Conservation (phyloP, 2,888 invertebrate genomes). For the Brenthis ino region DNA sequence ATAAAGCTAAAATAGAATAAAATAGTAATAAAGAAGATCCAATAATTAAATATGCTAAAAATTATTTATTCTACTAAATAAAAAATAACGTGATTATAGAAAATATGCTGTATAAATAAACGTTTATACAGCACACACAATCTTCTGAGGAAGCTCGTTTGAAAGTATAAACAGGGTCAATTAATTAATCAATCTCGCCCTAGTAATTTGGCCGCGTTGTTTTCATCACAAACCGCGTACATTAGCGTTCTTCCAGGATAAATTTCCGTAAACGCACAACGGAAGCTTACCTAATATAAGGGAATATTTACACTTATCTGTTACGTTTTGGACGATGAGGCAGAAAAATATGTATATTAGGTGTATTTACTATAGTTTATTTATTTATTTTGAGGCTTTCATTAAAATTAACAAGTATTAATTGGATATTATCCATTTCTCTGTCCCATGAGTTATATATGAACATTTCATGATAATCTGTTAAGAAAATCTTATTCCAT, state of each 20-base stretch:
- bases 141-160: conserved; percentile 7
- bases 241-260: conserved; percentile 62
- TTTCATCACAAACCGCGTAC: conserved; percentile 45
- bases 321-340: neutral
- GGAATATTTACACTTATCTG: neutral
- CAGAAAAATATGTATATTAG: too few species aligned
- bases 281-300: conserved; percentile 20
- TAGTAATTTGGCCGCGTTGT: conserved; percentile 47
- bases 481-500: too few species aligned
- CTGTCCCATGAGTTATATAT: too few species aligned
- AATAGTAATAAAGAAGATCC: too few species aligned
- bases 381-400: too few species aligned
- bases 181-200: conserved; percentile 64
- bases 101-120: conserved; percentile 8
- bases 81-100: neutral
- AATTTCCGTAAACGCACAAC: conserved; percentile 45
- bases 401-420: too few species aligned
- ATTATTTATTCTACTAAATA: too few species aligned
- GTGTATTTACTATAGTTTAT: too few species aligned
- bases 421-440: too few species aligned
- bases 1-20: too few species aligned
- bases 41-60: too few species aligned
- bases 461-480: too few species aligned
- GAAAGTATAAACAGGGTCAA: conserved; percentile 49
- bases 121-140: neutral